Percentiles rank a stretch among this genome's conserved stretches.
phyloP scores from a whole-genome alignment of 2,113 vertebrate genomes.

The Eudorcas thomsonii region DNA sequence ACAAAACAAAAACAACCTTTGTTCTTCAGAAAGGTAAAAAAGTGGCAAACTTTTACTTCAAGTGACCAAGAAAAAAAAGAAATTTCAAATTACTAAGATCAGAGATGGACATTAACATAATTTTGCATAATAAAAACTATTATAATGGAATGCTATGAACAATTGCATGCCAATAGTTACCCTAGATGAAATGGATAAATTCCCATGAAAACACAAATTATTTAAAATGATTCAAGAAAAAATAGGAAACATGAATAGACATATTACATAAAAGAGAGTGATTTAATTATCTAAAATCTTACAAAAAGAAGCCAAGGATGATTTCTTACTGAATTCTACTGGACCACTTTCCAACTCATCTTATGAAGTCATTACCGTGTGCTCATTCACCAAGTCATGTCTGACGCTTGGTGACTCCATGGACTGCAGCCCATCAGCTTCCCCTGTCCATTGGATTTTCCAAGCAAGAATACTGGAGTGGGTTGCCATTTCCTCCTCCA shows the following conservation, averaged over 20 bases:
- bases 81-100: background rate
- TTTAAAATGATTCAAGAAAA: background rate
- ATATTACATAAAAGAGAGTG: background rate
- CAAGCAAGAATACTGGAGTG: background rate
- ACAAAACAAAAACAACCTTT: background rate
- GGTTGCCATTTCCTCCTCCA: background rate
- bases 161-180: background rate
- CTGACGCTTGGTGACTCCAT: background rate
- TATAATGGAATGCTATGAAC: background rate
- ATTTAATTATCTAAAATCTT: background rate
- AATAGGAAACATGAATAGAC: background rate
- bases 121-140: background rate
- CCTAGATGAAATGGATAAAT: background rate
- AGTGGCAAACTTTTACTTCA: background rate
- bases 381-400: background rate
- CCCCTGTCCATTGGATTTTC: background rate
- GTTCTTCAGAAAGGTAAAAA: background rate
- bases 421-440: background rate
- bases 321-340: background rate
- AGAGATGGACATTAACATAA: background rate
- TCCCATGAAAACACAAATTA: background rate
- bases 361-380: background rate
- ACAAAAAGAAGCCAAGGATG: background rate
- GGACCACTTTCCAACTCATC: background rate
- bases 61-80: background rate